Evolutionary conservation across 1,140 invertebrate genomes (phyloP).

Genomic region (Drosophila littoralis): DNA sequence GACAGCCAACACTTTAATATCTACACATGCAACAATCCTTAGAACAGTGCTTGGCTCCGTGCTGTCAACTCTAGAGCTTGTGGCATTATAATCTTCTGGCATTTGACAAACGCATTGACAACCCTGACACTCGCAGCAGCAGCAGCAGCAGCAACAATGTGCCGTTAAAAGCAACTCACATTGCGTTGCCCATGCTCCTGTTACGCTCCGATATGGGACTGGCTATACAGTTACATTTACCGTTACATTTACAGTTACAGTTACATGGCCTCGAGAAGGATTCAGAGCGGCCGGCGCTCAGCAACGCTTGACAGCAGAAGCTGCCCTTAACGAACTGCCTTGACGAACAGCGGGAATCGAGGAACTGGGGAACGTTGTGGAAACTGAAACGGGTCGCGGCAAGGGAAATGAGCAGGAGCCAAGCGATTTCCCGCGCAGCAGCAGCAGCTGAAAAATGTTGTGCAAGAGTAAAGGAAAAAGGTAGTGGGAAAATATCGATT

Average conservation of each 20-base stretch:
- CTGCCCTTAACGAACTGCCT: neutral
- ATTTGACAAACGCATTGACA: conserved; percentile 7
- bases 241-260: conserved; percentile 43
- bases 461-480: conserved; percentile 43
- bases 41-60: neutral
- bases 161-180: conserved; percentile 4
- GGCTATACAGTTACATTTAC: conserved; percentile 29
- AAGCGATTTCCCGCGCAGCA: conserved; percentile 46
- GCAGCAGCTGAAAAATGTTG: conserved; percentile 44
- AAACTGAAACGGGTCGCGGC: neutral
- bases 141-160: neutral
- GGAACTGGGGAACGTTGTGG: conserved; percentile 10
- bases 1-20: neutral
- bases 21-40: neutral
- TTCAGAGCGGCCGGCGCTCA: conserved; percentile 62
- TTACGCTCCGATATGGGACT: neutral
- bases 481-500: conserved; percentile 58
- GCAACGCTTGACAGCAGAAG: conserved; percentile 33
- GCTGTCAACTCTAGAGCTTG: conserved; percentile 4
- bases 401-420: neutral
- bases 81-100: neutral
- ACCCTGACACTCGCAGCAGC: conserved; percentile 2
- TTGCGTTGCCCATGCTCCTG: neutral
- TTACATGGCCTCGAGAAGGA: conserved; percentile 64
- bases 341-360: neutral